These are phyloP conservation scores for Conistra vaccinii DNA, from an alignment of 2,888 invertebrate species.

Conservation along the genomic window DNA sequence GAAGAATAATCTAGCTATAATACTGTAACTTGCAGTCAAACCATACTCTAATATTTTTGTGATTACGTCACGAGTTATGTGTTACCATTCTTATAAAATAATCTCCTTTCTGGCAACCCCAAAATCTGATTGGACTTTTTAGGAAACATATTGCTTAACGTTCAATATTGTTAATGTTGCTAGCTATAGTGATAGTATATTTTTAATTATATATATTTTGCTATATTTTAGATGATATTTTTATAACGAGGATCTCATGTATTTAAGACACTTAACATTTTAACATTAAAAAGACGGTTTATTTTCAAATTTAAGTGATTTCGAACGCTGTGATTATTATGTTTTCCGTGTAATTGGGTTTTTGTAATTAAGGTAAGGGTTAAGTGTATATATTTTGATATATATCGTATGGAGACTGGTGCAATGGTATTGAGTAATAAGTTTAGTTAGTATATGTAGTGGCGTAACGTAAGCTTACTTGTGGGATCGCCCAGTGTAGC, in stretches of 20 bases:
- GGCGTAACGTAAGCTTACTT: conserved; percentile 55
- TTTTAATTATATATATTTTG: conserved; percentile 82
- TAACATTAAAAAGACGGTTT: conserved; percentile 62
- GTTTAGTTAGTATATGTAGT: conserved; percentile 62
- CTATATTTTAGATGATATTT: conserved; percentile 86
- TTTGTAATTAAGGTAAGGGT: conserved; percentile 68
- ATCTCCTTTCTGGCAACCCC: conserved; percentile 78
- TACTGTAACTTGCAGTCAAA: not conserved
- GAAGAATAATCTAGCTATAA: not conserved
- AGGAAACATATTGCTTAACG: conserved; percentile 87
- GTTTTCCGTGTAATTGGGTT: conserved; percentile 72
- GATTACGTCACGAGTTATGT: conserved; percentile 24
- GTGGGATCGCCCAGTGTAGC: conserved; percentile 48
- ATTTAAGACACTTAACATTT: conserved; percentile 74
- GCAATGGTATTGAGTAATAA: conserved; percentile 74
- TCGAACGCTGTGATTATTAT: conserved; percentile 85
- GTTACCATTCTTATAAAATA: conserved; percentile 55
- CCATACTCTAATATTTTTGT: conserved; percentile 19
- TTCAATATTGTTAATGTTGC: conserved; percentile 88
- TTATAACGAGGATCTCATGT: conserved; percentile 84
- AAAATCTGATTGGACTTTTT: conserved; percentile 75
- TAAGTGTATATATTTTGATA: conserved; percentile 74
- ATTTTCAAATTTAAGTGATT: conserved; percentile 75
- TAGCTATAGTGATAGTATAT: conserved; percentile 84
- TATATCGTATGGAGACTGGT: conserved; percentile 81